Evolutionary conservation across 2,113 vertebrate species (phyloP), one percentile per base, ranked within the genome.

Genomic region (Erpornis zantholeuca): DNA sequence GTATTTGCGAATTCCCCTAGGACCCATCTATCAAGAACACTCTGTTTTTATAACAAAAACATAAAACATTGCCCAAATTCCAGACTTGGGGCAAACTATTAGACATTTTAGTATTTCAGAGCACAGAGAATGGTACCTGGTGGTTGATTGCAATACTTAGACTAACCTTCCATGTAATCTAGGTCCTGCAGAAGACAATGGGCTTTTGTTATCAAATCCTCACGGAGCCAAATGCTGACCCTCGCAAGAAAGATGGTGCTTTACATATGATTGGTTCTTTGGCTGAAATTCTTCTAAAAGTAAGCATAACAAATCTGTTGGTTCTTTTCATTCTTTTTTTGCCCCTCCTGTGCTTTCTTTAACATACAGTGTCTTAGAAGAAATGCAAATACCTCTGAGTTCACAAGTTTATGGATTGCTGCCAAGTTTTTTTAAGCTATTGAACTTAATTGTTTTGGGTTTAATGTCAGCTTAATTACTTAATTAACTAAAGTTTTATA

Each of bases 171-270:
- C 59, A 3, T 60, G 52, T 86, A 60, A 81, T 90, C 19, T 95
- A 99, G 99, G 99, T 99, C 40, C 96, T 99, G 76, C 99, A 99
- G 97, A 99, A 99, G 97, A 99, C 99, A 7, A 99, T 99, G 99
- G 99, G 99, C 91, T 99, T 99, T 97, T 99, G 99, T 97, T 99
- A 99, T 79, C 99, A 99, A 95, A 99, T 99, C 95, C 99, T 99
- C 54, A 99, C 99, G 21, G 99, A 99, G 79, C 99, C 97, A 49
- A 97, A 97, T 80, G 98, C 98, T 76, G 99, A 99, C 97, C 99
- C 99, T 88, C 98, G 99, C 83, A 99, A 99, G 98, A 99, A 99
- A 95, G 99, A 99, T 63, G 99, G 99, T 47, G 99, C 99, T 86
- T 98, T 99, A 88, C 99, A 99, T 97, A 99, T 99, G 99, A 99